Percentiles rank a stretch among this genome's conserved stretches.
These are phyloP conservation scores for Varroa destructor DNA, from an alignment of 1,140 invertebrate genomes.

Conservation along the genomic window DNA sequence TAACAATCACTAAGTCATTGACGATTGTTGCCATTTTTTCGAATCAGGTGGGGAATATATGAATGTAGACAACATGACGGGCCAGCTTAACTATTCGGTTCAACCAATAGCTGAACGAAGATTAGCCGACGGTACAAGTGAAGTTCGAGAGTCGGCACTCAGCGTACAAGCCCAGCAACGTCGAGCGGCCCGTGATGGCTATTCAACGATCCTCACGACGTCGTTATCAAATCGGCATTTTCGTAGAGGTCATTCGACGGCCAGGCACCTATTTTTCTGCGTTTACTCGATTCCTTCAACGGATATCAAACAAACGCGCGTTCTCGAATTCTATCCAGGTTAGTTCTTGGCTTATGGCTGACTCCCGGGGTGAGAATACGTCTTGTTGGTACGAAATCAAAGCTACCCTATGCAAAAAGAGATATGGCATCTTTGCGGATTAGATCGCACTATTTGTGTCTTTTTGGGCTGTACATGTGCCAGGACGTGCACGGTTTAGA, in stretches of 20 bases:
- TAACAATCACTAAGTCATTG: no score
- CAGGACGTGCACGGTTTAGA: no score
- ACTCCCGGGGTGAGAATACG: no score
- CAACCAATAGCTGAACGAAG: neutral
- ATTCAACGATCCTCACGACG: conserved; percentile 8
- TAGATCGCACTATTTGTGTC: no score
- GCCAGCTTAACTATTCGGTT: neutral
- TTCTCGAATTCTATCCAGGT: conserved; percentile 24
- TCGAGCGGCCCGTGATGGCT: neutral
- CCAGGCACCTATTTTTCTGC: conserved; percentile 24
- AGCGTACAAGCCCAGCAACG: neutral
- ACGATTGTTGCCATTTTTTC: no score
- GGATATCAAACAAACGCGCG: conserved; percentile 17
- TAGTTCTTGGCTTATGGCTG: neutral
- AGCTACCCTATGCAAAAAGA: no score
- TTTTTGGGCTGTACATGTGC: no score
- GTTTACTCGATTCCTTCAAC: conserved; percentile 18
- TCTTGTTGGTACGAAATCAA: no score
- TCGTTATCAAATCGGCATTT: conserved; percentile 20
- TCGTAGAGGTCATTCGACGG: neutral
- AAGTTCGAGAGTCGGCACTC: no score
- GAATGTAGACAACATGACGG: conserved; percentile 18
- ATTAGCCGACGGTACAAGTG: no score
- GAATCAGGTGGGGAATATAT: conserved; percentile 9
- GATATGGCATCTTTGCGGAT: no score